Base-by-base conservation (phyloP, 2,888 invertebrate genomes). In the Tenthredo distinguenda region DNA sequence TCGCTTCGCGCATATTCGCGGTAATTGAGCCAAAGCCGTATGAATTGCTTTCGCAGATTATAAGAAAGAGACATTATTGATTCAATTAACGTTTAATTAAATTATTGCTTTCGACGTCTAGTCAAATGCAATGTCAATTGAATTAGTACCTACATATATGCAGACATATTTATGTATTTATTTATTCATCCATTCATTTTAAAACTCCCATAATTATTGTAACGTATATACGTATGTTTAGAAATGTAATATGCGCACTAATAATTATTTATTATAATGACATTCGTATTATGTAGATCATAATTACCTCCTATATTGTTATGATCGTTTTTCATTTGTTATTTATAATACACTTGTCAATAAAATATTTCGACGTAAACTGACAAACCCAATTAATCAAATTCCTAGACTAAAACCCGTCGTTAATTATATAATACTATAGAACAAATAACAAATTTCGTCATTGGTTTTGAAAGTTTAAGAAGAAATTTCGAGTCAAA, bases 331-430 rank as follows among this genome's bases (percentile, higher is more conserved):
- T 74, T 40, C n/a, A 74, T 74, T 74, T 74, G 72, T 74, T 74
- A 74, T 74, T 74, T 74, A 37, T 5, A 74, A 43, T 74, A 74
- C 72, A 74, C 72, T 74, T 74, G 72, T 74, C 72, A 74, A 74
- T 74, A 74, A 40, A 74, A 74, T 74, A 74, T 74, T 43, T 74
- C 72, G 43, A 74, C 72, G 40, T 74, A 74, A 74, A 10, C 21
- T 43, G n/a, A 12, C 2, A 31, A 68, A 18, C 21, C 12, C 15
- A 68, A 68, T 34, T 6, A 15, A 68, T 62, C 10, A 26, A 21
- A 2, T 62, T 26, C 10, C 4, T 2, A 12, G 9, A 26, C 26
- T 12, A 26, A 62, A 62, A 62, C 10, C 10, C 26, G 26, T 10
- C n/a, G 62, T 12, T 62, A 2, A 62, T 62, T 62, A 12, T 7